A percentile compares a stretch with the other conserved stretches of the same genome.
phyloP scores from a whole-genome alignment of 2,797 vertebrate species.

The Pangasius macronema region DNA sequence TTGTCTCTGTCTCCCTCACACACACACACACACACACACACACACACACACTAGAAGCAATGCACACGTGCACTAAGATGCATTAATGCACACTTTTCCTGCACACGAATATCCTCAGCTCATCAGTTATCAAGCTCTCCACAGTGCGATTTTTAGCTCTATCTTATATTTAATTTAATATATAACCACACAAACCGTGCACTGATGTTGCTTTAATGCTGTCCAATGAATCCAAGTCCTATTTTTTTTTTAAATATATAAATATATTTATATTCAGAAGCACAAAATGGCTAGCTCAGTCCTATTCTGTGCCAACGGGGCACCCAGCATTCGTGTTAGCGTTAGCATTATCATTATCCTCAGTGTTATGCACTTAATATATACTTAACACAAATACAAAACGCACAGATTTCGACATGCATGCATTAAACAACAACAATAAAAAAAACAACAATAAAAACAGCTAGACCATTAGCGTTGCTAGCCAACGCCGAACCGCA shows the following conservation, averaged over 20 bases:
- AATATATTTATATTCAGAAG: too few species aligned
- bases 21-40: not conserved
- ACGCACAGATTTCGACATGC: not conserved
- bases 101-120: not conserved
- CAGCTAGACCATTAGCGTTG: not conserved
- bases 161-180: too few species aligned
- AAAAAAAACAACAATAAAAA: not conserved
- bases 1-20: too few species aligned
- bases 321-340: not conserved
- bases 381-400: not conserved
- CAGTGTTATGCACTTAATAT: not conserved
- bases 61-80: not conserved
- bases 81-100: not conserved
- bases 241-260: not conserved
- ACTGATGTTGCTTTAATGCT: not conserved
- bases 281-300: not conserved
- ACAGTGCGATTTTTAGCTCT: too few species aligned
- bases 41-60: not conserved
- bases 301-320: slow-evolving; percentile 1
- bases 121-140: not conserved
- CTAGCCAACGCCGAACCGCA: not conserved
- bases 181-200: not conserved
- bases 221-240: not conserved
- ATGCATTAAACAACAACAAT: not conserved
- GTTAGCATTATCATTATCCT: not conserved